Conservation (phyloP, 2,888 invertebrate genomes). For the Cistogaster globosa region DNA sequence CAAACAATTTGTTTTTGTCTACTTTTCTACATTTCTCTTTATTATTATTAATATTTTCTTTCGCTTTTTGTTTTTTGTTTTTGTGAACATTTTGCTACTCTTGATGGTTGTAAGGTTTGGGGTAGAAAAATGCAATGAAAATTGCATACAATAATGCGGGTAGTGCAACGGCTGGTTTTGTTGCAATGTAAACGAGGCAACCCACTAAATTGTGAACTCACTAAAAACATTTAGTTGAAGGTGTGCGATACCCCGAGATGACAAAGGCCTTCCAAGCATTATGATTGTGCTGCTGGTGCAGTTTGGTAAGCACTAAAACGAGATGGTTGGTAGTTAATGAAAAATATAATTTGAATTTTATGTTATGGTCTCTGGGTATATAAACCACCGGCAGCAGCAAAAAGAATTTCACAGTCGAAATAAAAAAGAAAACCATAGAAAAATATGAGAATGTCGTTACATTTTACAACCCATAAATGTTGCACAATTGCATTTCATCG, state of each 20-base stretch:
- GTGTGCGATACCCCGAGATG: conserved; percentile 40
- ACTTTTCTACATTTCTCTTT: conserved; percentile 51
- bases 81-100: conserved; percentile 3
- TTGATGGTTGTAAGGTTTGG: neutral
- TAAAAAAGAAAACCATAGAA: neutral
- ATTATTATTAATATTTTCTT: conserved; percentile 29
- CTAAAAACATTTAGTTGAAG: conserved; percentile 14
- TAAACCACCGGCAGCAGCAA: conserved; percentile 28
- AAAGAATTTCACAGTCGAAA: conserved; percentile 2
- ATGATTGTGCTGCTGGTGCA: conserved; percentile 26
- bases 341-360: conserved; percentile 72
- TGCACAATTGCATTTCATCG: conserved; percentile 71
- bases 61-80: neutral
- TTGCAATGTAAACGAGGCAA: conserved; percentile 46
- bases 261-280: conserved; percentile 48
- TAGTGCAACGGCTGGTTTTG: conserved; percentile 63
- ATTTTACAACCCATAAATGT: conserved; percentile 68
- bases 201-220: conserved; percentile 44
- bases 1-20: conserved; percentile 63
- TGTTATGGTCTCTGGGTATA: conserved; percentile 63
- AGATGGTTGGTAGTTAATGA: conserved; percentile 67
- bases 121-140: conserved; percentile 74
- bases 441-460: conserved; percentile 63
- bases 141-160: conserved; percentile 75
- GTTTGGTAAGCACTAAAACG: conserved; percentile 51